A percentile compares a stretch with the other conserved stretches of the same genome.
Conservation (phyloP, 2,888 invertebrate genomes). For the Agrochola circellaris region DNA sequence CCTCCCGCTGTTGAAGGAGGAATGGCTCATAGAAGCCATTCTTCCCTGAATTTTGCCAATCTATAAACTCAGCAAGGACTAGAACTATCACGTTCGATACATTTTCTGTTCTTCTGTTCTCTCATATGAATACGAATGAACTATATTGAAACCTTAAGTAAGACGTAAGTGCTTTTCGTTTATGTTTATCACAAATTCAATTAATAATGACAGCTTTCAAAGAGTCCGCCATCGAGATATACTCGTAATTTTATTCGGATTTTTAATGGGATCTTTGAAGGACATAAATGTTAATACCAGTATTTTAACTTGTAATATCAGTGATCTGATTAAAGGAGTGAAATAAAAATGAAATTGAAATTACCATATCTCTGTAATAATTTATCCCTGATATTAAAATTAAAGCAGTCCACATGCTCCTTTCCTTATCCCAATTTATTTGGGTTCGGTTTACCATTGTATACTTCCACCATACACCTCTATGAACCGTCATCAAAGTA, state of each 20-base stretch:
- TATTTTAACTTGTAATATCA: conserved; percentile 29
- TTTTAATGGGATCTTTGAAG: conserved; percentile 40
- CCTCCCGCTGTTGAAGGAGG: too few relatives aligned
- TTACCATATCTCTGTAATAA: conserved; percentile 1
- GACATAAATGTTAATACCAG: conserved; percentile 38
- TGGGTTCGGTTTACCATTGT: not conserved
- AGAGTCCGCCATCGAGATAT: conserved; percentile 23
- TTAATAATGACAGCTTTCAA: conserved; percentile 45
- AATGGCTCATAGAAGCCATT: not conserved
- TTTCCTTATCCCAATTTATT: not conserved
- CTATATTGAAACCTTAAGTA: conserved; percentile 16
- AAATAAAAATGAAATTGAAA: conserved; percentile 5
- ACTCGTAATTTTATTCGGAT: conserved; percentile 42
- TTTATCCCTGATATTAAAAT: not conserved
- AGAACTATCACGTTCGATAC: not conserved
- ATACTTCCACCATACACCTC: not conserved
- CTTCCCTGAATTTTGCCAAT: not conserved
- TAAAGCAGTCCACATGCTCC: not conserved
- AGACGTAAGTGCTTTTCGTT: conserved; percentile 26
- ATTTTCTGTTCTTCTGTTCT: not conserved
- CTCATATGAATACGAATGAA: not conserved
- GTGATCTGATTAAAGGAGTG: conserved; percentile 28
- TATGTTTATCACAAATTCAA: conserved; percentile 43
- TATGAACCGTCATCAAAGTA: not conserved
- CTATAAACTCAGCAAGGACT: not conserved